These are phyloP conservation scores for Amphiprion clarkii DNA, from an alignment of 2,797 vertebrate species.

Conservation along the genomic window DNA sequence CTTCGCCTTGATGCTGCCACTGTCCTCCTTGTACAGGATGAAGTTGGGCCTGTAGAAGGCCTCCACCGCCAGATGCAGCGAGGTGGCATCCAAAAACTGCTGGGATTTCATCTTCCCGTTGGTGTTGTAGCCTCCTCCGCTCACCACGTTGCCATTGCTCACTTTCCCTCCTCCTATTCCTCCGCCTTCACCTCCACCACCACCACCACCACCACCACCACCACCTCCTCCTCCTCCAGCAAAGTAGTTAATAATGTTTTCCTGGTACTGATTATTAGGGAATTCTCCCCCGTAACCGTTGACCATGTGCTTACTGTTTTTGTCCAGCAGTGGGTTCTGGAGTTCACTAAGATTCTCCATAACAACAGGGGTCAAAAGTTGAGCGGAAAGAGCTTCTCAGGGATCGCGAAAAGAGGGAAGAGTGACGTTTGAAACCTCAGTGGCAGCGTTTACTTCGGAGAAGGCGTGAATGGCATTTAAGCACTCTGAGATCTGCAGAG, in stretches of 20 bases:
- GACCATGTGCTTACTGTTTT: slow-evolving; percentile 89
- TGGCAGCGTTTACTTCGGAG: slow-evolving; percentile 24
- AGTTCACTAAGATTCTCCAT: slow-evolving; percentile 97
- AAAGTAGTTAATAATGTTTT: slow-evolving; percentile 96
- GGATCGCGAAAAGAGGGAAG: slow-evolving; percentile 1
- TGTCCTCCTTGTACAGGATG: slow-evolving; percentile 93
- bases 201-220: slow-evolving; percentile 36
- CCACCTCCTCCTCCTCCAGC: slow-evolving; percentile 74
- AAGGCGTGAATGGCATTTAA: slow-evolving; percentile 67
- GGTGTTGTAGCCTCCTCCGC: slow-evolving; percentile 76
- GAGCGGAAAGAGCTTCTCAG: slow-evolving; percentile 37
- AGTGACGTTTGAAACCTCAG: slow-evolving; percentile 25
- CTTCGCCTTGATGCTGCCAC: slow-evolving; percentile 87
- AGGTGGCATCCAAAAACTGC: slow-evolving; percentile 95
- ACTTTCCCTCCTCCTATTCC: slow-evolving; percentile 70
- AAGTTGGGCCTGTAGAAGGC: slow-evolving; percentile 94
- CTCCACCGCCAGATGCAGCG: slow-evolving; percentile 94
- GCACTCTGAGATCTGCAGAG: slow-evolving; percentile 59
- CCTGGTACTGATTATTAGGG: slow-evolving; percentile 90
- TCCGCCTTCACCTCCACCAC: slow-evolving; percentile 42
- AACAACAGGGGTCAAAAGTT: slow-evolving; percentile 39
- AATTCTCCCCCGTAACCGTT: slow-evolving; percentile 91
- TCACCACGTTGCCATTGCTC: slow-evolving; percentile 86
- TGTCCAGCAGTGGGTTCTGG: slow-evolving; percentile 93
- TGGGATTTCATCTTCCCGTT: slow-evolving; percentile 88